Evolutionary conservation across 2,113 vertebrate genomes (phyloP), one percentile per base, ranked within the genome.

Genomic region (Orthonyx spaldingii): DNA sequence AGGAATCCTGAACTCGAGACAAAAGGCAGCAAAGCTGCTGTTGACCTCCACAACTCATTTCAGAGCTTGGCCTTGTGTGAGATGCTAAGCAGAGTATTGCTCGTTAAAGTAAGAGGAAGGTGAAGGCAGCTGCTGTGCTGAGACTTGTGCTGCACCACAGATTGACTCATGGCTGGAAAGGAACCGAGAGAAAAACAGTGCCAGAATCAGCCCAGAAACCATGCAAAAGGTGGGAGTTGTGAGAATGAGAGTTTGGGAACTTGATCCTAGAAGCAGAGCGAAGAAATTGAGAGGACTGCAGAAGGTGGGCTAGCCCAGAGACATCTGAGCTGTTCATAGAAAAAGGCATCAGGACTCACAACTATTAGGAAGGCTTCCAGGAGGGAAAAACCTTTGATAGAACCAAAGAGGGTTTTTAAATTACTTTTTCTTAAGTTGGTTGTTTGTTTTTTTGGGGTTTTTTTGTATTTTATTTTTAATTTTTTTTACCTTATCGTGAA

Each of bases 111-210:
- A 33, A 47, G 85, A 79, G 75, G 79, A 93, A 71, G 90, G 37
- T 74, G 95, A 94, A 46, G 87, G 88, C 60, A 95, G 60, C 85
- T 90, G 93, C 90, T 86, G 79, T 90, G 93, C 92, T 90, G 93
- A 93, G 92, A 71, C 93, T 92, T 93, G 72, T 77, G 72, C 72
- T 77, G 85, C 49, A 77, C 79, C 71, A 23, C 71, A 84, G 91
- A 85, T 37, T 96, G 90, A 93, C 77, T 96, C 93, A 95, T 74
- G 86, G 83, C 86, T 97, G 96, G 95, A 95, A 85, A 94, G 88
- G 86, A 96, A 64, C 85, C 84, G 64, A 19, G 70, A 33, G 61
- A 77, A 77, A 71, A 27, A 21, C 9, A 6, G 39, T 97, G 90
- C 95, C 96, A 93, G 81, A 93, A 76, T 84, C 83, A 74, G 71